Percentiles rank a stretch among this genome's conserved stretches.
phyloP scores from a whole-genome alignment of 2,797 vertebrate genomes.

The Poliocrania exsul region DNA sequence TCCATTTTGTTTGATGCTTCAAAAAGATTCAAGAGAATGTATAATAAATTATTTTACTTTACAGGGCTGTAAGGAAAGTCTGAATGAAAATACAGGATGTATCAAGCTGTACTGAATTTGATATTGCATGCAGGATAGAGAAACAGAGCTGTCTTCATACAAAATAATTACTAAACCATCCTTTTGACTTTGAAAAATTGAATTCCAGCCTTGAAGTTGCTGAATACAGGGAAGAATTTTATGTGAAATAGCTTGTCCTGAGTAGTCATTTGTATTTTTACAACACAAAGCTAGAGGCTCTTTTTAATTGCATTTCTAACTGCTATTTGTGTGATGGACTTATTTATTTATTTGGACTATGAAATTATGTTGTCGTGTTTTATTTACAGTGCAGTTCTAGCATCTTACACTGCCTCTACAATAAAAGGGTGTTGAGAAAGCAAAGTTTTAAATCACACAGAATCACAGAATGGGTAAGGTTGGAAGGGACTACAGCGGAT shows the following conservation, averaged over 20 bases:
- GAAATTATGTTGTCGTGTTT: neutral
- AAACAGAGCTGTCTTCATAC: neutral
- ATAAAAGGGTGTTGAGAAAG: neutral
- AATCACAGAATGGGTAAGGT: neutral
- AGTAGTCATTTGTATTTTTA: neutral
- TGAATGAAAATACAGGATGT: conserved; percentile 1
- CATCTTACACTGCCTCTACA: neutral
- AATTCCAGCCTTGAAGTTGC: conserved; percentile 3
- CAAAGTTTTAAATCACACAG: conserved; percentile 3
- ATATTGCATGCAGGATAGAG: neutral
- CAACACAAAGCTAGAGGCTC: neutral
- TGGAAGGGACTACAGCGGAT: neutral
- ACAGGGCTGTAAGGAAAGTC: neutral
- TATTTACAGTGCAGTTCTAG: conserved; percentile 9
- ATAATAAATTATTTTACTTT: conserved; percentile 39
- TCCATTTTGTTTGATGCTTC: conserved; percentile 8
- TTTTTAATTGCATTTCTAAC: conserved; percentile 45
- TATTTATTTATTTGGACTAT: conserved; percentile 30
- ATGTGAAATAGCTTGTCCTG: neutral
- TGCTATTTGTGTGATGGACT: neutral
- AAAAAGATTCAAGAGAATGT: neutral
- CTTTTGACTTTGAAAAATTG: conserved; percentile 37
- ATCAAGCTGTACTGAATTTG: neutral
- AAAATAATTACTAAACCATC: conserved; percentile 28
- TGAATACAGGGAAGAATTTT: neutral